Evolutionary conservation across 2,113 vertebrate species (phyloP).

Genomic region (Penelope pileata): DNA sequence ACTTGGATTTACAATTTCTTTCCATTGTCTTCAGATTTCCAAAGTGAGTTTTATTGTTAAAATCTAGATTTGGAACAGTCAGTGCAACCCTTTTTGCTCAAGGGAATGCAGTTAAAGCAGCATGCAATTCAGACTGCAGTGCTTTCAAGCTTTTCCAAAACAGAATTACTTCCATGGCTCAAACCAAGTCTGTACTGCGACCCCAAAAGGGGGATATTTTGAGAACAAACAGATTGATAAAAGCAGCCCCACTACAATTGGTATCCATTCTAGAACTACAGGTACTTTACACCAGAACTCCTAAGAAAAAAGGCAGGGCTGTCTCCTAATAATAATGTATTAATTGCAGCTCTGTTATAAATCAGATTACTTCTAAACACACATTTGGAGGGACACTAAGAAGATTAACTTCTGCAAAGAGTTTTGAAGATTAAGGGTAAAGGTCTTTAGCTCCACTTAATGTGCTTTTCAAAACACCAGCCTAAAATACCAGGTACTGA

Average conservation of each 20-base stretch:
- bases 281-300: not conserved
- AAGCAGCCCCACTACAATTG: not conserved
- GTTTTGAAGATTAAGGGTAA: not conserved
- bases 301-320: not conserved
- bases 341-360: not conserved
- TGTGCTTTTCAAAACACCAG: not conserved
- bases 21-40: not conserved
- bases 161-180: not conserved
- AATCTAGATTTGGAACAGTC: not conserved
- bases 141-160: not conserved
- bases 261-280: not conserved
- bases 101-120: not conserved
- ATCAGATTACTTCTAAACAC: not conserved
- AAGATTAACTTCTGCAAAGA: conserved; percentile 15
- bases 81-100: not conserved
- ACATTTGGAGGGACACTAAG: not conserved
- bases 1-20: not conserved
- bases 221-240: not conserved
- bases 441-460: conserved; percentile 19
- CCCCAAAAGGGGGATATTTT: not conserved
- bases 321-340: not conserved
- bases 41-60: not conserved
- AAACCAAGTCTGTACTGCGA: not conserved
- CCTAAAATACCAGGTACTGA: not conserved
- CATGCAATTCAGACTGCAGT: not conserved